These are phyloP conservation scores for Heteronetta atricapilla DNA, from an alignment of 2,113 vertebrate genomes.

Conservation along the genomic window DNA sequence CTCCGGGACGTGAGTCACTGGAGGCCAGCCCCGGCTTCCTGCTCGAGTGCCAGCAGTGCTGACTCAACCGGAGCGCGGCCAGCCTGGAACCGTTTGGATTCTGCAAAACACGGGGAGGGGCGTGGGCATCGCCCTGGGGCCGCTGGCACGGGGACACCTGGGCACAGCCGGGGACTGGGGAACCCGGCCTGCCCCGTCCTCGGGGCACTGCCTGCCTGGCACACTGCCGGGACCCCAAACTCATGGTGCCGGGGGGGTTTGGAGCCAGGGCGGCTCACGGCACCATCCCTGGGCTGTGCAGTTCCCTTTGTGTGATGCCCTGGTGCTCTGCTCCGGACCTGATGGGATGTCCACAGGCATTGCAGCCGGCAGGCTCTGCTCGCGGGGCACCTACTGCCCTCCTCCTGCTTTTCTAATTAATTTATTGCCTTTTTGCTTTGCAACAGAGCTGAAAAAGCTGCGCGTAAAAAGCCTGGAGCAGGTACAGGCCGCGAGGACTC, in stretches of 20 bases:
- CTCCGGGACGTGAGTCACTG: background rate
- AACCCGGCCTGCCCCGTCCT: background rate
- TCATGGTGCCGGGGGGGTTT: background rate
- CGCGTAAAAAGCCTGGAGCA: constrained; percentile 71
- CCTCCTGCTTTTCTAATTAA: background rate
- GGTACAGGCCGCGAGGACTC: background rate
- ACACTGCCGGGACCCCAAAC: background rate
- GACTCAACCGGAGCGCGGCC: fast-evolving
- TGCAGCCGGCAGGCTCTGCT: background rate
- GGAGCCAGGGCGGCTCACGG: background rate
- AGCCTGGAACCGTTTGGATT: background rate
- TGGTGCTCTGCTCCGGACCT: background rate
- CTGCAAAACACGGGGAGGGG: background rate
- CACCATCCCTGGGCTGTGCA: background rate
- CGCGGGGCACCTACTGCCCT: fast-evolving
- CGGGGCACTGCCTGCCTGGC: background rate
- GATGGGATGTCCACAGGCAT: fast-evolving
- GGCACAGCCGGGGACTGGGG: fast-evolving
- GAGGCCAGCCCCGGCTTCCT: background rate
- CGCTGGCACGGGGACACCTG: background rate
- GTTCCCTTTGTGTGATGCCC: fast-evolving
- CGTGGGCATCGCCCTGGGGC: background rate
- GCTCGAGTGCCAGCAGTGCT: background rate
- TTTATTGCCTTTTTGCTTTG: constrained; percentile 39
- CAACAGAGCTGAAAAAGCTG: constrained; percentile 56